A percentile compares a stretch with the other conserved stretches of the same genome.
Conservation (phyloP, 2,888 invertebrate genomes). For the Sesamia inferens region DNA sequence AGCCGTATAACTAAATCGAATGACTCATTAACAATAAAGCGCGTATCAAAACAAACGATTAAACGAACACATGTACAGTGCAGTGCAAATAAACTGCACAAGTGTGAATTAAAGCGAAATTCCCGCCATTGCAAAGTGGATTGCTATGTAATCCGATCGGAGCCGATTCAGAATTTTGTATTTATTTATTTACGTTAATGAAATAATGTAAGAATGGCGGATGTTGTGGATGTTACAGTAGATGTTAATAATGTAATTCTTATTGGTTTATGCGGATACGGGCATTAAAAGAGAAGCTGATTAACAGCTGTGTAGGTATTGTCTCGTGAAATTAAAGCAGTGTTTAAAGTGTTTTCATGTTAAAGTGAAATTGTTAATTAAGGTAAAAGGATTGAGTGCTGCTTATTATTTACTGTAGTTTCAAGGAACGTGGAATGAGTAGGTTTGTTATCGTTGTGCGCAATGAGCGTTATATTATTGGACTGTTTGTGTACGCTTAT, state of each 20-base stretch:
- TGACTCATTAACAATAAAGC: slow-evolving; percentile 54
- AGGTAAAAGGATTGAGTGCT: slow-evolving; percentile 11
- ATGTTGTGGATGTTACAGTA: slow-evolving; percentile 25
- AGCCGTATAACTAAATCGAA: slow-evolving; percentile 45
- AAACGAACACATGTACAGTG: slow-evolving; percentile 45
- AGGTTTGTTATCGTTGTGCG: background rate
- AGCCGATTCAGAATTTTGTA: slow-evolving; percentile 58
- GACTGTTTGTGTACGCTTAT: background rate
- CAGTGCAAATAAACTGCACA: slow-evolving; percentile 62
- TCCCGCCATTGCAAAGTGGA: slow-evolving; percentile 63
- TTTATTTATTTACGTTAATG: slow-evolving; percentile 59
- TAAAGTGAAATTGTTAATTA: slow-evolving; percentile 24
- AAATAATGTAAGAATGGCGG: slow-evolving; percentile 56
- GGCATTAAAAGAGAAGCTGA: slow-evolving; percentile 18
- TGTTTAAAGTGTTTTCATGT: slow-evolving; percentile 18
- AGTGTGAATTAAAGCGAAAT: slow-evolving; percentile 63
- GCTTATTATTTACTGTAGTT: slow-evolving; percentile 9
- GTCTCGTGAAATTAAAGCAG: slow-evolving; percentile 27
- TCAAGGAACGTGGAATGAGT: background rate
- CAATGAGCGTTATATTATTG: background rate
- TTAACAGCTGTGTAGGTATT: slow-evolving; percentile 20
- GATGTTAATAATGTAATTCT: slow-evolving; percentile 32
- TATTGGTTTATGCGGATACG: slow-evolving; percentile 31
- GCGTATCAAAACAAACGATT: slow-evolving; percentile 55
- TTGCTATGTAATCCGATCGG: slow-evolving; percentile 68